These are phyloP conservation scores for Tetragnatha versicolor DNA, from an alignment of 1,140 invertebrate genomes.

Conservation along the genomic window DNA sequence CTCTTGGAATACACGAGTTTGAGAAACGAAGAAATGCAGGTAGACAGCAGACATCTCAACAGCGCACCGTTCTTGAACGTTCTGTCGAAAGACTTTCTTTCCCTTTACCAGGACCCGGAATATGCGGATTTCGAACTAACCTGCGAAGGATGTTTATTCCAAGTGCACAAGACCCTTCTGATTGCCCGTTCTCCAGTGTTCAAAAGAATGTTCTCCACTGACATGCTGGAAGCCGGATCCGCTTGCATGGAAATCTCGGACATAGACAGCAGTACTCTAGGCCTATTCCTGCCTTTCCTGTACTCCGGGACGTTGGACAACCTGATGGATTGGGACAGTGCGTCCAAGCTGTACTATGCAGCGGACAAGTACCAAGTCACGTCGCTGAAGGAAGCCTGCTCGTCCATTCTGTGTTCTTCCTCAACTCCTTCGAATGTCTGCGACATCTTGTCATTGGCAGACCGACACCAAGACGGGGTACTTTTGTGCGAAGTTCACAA, in stretches of 20 bases:
- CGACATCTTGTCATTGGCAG: background rate
- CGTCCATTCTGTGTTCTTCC: background rate
- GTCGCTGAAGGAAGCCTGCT: background rate
- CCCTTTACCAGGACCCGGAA: too few species aligned
- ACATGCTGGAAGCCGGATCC: background rate
- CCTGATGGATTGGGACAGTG: background rate
- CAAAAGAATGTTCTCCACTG: background rate
- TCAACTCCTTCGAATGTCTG: background rate
- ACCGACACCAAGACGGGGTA: too few species aligned
- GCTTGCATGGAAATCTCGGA: background rate
- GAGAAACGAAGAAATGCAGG: too few species aligned
- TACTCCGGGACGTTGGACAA: background rate
- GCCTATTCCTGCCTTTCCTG: background rate
- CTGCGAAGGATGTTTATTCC: too few species aligned
- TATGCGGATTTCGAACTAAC: too few species aligned
- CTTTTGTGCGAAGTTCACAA: too few species aligned
- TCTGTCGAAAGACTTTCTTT: too few species aligned
- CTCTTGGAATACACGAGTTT: too few species aligned
- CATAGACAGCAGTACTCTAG: background rate
- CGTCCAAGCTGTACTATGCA: background rate
- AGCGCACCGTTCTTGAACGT: too few species aligned
- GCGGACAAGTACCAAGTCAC: background rate
- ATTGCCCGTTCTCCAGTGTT: background rate
- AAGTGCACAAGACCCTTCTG: background rate
- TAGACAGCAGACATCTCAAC: too few species aligned